Evolutionary conservation across 2,113 vertebrate genomes (phyloP).

Genomic region (Cacatua alba): DNA sequence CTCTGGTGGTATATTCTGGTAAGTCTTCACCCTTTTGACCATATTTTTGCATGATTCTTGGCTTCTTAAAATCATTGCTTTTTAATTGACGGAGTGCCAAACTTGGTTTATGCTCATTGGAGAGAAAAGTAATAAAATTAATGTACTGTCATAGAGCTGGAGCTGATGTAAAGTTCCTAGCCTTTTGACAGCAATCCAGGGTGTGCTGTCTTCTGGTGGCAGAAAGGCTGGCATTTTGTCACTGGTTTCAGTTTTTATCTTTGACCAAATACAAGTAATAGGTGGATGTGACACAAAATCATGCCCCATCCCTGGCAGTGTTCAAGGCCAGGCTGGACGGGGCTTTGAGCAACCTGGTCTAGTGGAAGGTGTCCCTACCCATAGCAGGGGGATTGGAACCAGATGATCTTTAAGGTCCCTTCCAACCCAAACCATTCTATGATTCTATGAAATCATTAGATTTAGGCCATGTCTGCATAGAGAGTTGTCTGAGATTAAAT

Average conservation of each 20-base stretch:
- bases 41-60: background rate
- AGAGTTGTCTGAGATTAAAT: background rate
- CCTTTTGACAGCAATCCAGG: background rate
- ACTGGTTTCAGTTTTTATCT: background rate
- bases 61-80: background rate
- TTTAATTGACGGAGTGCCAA: background rate
- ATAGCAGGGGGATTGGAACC: background rate
- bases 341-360: background rate
- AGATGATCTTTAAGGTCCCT: background rate
- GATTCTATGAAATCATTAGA: background rate
- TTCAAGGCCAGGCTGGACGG: background rate
- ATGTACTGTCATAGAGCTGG: background rate
- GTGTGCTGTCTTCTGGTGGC: background rate
- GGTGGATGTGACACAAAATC: background rate
- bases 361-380: background rate
- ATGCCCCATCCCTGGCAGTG: background rate
- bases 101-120: background rate
- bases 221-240: background rate
- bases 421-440: background rate
- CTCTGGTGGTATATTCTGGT: background rate
- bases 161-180: background rate
- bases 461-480: accelerated
- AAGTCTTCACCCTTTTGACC: background rate
- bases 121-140: background rate
- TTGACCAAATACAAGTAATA: background rate